Conservation (phyloP, 1,140 invertebrate species). For the Gonatopus flavifemur region DNA sequence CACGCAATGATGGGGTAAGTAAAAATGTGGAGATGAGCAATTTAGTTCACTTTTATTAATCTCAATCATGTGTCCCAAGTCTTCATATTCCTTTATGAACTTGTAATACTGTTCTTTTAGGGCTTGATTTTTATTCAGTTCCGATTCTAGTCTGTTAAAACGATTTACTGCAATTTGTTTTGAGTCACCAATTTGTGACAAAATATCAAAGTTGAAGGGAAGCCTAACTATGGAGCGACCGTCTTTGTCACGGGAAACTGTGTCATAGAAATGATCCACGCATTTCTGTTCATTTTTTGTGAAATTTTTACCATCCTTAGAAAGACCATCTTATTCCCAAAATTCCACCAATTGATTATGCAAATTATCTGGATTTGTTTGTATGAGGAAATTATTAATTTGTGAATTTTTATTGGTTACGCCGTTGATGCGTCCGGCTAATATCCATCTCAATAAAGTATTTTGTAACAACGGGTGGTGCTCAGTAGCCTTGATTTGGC, state of each 20-base stretch:
- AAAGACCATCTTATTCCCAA: conserved; percentile 10
- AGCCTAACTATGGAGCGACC: conserved; percentile 41
- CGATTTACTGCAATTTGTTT: background rate
- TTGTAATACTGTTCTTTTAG: conserved; percentile 29
- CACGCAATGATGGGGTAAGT: conserved; percentile 52
- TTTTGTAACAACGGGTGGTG: no score
- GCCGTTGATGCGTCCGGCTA: no score
- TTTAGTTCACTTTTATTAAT: conserved; percentile 20
- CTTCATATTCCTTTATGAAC: conserved; percentile 44
- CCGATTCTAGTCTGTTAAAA: background rate
- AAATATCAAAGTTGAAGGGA: conserved; percentile 28
- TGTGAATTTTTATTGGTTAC: no score
- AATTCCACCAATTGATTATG: background rate
- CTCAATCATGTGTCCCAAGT: conserved; percentile 38
- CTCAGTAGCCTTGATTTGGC: no score
- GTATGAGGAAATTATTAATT: no score
- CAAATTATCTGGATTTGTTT: no score
- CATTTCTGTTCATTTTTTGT: conserved; percentile 5
- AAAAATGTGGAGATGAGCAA: conserved; percentile 16
- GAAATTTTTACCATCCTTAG: background rate
- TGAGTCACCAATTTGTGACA: conserved; percentile 1
- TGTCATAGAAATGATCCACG: conserved; percentile 5
- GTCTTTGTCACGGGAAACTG: conserved; percentile 3
- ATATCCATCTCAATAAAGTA: no score
- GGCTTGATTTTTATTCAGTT: conserved; percentile 14